phyloP scores from a whole-genome alignment of 1,140 invertebrate genomes.

The Frieseomelitta varia region DNA sequence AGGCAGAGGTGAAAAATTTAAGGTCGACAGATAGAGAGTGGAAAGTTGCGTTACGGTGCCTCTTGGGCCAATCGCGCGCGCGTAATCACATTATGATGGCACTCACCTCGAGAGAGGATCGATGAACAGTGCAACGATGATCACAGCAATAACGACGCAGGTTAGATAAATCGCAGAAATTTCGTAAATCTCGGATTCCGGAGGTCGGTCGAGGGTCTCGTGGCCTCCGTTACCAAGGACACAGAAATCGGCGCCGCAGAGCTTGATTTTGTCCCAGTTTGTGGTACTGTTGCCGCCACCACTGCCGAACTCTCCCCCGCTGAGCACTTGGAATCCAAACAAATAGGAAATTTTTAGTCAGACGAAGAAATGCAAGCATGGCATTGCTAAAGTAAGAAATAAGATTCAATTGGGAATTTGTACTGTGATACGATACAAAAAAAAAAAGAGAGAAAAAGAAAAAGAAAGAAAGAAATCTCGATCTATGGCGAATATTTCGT shows the following conservation, averaged over 20 bases:
- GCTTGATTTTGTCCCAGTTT: conserved; percentile 83
- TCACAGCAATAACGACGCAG: conserved; percentile 91
- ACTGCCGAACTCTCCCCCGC: conserved; percentile 85
- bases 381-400: background rate
- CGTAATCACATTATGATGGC: no score
- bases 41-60: conserved; percentile 6
- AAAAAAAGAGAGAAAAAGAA: no score
- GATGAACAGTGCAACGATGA: conserved; percentile 93
- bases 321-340: conserved; percentile 85
- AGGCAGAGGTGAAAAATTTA: conserved; percentile 17
- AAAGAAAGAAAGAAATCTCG: no score
- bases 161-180: conserved; percentile 94
- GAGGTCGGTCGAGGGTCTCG: conserved; percentile 88
- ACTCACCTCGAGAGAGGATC: conserved; percentile 93
- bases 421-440: no score
- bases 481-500: no score
- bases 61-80: background rate
- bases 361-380: background rate
- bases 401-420: background rate
- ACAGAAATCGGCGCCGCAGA: conserved; percentile 93
- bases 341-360: conserved; percentile 32
- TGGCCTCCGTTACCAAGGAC: conserved; percentile 85
- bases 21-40: conserved; percentile 7
- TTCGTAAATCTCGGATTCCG: conserved; percentile 92
- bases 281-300: conserved; percentile 79